Evolutionary conservation across 2,113 vertebrate genomes (phyloP), one percentile per base, ranked within the genome.

Genomic region (Rhombomys opimus): DNA sequence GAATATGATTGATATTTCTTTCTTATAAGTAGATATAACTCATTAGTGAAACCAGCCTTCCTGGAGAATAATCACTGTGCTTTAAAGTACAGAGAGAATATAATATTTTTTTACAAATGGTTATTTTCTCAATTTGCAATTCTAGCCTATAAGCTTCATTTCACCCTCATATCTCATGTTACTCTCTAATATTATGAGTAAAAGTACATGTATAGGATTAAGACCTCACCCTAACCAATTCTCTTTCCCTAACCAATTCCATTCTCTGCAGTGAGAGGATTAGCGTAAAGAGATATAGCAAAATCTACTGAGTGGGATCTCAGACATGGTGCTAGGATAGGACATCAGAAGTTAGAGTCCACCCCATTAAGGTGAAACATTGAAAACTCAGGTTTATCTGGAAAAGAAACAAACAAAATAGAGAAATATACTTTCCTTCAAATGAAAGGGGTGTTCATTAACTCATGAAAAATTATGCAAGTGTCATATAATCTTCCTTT

Each of bases 111-210:
- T 86, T 85, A 85, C 12, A 63, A 93, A 80, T 18, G 84, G 75
- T 38, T 73, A 46, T 68, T 86, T 73, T 95, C 7, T 13, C 22
- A 91, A 38, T 91, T 76, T 95, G 59, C 17, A 90, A 57, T 35
- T 57, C 54, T 46, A 70, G 12, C 10, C 12, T 77, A 30, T 13
- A 76, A 81, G 30, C 38, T 59, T 67, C 23, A 57, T 72, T 86
- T 89, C 67, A 27, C 18, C 46, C 22, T 87, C 10, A 20, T 81
- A 93, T 90, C 93, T 94, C 23, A 76, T 90, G 7, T 61, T 90
- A 38, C 35, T 87, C 2, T 94, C 84, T 93, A 87, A 63, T 81
- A 70, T 18, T 77, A 27, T 70, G 1, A 87, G 4, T 72, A 78
- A 91, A 59, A 63, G 52, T 76, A 4, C 78, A 46, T 46, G 76